Evolutionary conservation across 2,888 invertebrate genomes (phyloP).

Genomic region (Plebejus anna): DNA sequence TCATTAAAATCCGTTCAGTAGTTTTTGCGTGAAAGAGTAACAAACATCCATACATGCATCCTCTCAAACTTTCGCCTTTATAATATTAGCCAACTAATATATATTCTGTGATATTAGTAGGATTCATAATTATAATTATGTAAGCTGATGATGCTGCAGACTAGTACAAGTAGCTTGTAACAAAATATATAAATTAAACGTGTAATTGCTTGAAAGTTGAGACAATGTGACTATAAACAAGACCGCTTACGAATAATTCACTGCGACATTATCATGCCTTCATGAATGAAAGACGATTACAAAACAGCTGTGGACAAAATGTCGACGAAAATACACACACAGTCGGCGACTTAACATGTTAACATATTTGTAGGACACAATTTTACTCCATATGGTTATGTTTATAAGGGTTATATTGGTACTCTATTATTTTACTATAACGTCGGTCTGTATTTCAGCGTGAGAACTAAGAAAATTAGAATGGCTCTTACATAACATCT

Average conservation of each 20-base stretch:
- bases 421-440: background rate
- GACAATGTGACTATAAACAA: conserved; percentile 4
- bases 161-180: background rate
- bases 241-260: background rate
- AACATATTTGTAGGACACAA: background rate
- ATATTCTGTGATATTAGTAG: no score
- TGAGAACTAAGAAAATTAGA: conserved; percentile 20
- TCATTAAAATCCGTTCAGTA: no score
- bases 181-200: background rate
- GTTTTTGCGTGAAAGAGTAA: no score
- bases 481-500: background rate
- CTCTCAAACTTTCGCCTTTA: no score
- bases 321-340: conserved; percentile 30
- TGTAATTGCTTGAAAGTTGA: background rate
- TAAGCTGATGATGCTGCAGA: background rate
- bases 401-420: background rate
- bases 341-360: conserved; percentile 11
- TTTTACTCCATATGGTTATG: background rate
- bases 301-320: conserved; percentile 46
- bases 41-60: no score
- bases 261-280: conserved; percentile 31
- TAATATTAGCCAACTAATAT: no score
- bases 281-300: conserved; percentile 46
- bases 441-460: background rate
- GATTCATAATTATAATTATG: background rate